Conservation (phyloP, 2,113 vertebrate species). For the Meles meles region DNA sequence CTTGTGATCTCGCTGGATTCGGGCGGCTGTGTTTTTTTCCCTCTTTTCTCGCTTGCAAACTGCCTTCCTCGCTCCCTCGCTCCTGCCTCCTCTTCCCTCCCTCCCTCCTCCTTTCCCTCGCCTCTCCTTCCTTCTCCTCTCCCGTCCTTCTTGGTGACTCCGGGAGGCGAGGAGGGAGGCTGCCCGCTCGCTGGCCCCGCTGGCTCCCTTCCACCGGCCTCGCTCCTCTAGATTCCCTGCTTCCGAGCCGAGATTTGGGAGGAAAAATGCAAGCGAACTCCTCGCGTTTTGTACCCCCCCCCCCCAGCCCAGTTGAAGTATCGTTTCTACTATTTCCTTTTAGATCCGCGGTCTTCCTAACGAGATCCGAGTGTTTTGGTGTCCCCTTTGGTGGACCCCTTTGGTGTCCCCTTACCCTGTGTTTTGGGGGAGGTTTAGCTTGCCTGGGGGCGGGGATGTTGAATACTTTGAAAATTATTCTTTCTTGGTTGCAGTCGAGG, state of each 20-base stretch:
- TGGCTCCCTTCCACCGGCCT: conserved; percentile 66
- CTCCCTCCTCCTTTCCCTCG: conserved; percentile 28
- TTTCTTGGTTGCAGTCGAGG: conserved; percentile 61
- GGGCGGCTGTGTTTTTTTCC: conserved; percentile 61
- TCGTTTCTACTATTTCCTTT: conserved; percentile 58
- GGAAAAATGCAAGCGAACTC: conserved; percentile 68
- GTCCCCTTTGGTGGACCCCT: not conserved
- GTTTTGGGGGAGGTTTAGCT: conserved; percentile 52
- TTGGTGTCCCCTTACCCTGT: conserved; percentile 21
- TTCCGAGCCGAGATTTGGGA: conserved; percentile 66
- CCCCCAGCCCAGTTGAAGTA: conserved; percentile 52
- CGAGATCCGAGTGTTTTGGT: conserved; percentile 36
- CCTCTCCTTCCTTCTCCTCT: conserved; percentile 36
- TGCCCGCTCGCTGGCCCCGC: conserved; percentile 53
- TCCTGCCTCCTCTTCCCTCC: not conserved
- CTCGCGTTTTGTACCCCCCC: not conserved
- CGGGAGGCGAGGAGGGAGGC: conserved; percentile 45
- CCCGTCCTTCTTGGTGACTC: conserved; percentile 51
- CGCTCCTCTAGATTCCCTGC: conserved; percentile 46
- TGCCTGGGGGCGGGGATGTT: conserved; percentile 59
- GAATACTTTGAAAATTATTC: conserved; percentile 71
- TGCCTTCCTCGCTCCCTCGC: conserved; percentile 46
- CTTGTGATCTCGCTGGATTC: conserved; percentile 70
- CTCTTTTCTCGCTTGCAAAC: conserved; percentile 60
- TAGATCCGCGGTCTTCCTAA: conserved; percentile 50